A percentile compares a stretch with the other conserved stretches of the same genome.
These are phyloP conservation scores for Dione vanillae DNA, from an alignment of 2,888 invertebrate species.

Conservation along the genomic window DNA sequence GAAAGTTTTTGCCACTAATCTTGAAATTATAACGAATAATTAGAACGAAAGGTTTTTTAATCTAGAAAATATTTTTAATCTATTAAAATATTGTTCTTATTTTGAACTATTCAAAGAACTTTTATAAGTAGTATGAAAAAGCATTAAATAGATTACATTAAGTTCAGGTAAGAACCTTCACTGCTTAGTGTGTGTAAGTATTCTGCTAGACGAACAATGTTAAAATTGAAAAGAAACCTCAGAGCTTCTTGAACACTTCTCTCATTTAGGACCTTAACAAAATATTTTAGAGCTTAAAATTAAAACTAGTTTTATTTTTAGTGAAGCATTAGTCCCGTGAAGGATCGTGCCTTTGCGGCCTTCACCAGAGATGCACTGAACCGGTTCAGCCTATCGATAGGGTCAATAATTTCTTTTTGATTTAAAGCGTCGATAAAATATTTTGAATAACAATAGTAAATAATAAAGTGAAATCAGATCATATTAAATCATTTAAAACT, in stretches of 20 bases:
- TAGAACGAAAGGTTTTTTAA: neutral
- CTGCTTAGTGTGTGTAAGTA: slow-evolving; percentile 46
- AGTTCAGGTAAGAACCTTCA: slow-evolving; percentile 67
- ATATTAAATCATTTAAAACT: slow-evolving; percentile 6
- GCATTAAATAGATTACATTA: slow-evolving; percentile 67
- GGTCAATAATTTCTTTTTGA: slow-evolving; percentile 53
- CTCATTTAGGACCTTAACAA: slow-evolving; percentile 48
- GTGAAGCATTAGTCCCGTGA: slow-evolving; percentile 62
- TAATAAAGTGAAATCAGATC: slow-evolving; percentile 27
- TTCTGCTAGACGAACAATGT: slow-evolving; percentile 48
- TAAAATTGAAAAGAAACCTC: slow-evolving; percentile 35
- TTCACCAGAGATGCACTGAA: slow-evolving; percentile 81
- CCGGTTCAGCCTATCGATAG: slow-evolving; percentile 67
- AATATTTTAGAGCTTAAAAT: slow-evolving; percentile 33
- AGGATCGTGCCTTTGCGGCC: slow-evolving; percentile 77
- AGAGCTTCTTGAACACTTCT: neutral
- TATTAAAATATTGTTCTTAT: neutral
- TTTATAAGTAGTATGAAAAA: neutral
- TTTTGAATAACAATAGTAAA: slow-evolving; percentile 27
- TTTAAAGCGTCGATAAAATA: slow-evolving; percentile 35
- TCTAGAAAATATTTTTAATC: neutral
- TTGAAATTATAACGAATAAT: no score
- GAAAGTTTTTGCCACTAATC: neutral
- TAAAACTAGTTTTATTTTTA: slow-evolving; percentile 26
- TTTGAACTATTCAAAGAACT: neutral